Evolutionary conservation across 2,113 vertebrate species (phyloP).

Genomic region (Gopherus evgoodei): DNA sequence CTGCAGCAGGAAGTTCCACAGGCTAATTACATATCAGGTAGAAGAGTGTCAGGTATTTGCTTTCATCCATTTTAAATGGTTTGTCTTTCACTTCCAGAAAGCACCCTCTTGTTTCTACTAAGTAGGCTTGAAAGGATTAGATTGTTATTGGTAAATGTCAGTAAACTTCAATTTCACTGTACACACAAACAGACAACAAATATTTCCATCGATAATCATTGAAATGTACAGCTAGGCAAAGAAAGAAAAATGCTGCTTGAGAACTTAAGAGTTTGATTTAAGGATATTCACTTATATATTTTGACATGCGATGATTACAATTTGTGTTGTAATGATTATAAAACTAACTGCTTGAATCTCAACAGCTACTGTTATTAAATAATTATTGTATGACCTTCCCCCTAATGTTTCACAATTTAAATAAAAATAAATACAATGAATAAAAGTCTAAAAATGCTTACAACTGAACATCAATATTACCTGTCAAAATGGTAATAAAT

Average conservation of each 20-base stretch:
- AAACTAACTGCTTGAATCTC: background rate
- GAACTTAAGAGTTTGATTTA: background rate
- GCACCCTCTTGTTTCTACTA: slow-evolving; percentile 5
- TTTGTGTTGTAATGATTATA: background rate
- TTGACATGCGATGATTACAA: background rate
- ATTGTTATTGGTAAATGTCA: background rate
- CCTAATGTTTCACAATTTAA: background rate
- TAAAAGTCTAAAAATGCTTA: background rate
- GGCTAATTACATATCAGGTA: fast-evolving
- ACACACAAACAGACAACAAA: background rate
- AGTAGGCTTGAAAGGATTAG: background rate
- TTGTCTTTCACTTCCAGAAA: slow-evolving; percentile 20
- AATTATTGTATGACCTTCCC: background rate
- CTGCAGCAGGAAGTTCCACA: background rate
- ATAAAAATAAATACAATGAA: background rate
- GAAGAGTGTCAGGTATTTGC: background rate
- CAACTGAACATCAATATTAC: background rate
- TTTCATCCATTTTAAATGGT: slow-evolving; percentile 24
- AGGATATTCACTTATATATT: background rate
- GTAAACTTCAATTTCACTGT: background rate
- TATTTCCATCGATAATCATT: background rate
- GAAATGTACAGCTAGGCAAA: background rate
- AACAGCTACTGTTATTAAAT: background rate
- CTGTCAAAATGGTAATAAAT: background rate
- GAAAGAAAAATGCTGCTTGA: background rate